Evolutionary conservation across 2,797 vertebrate species (phyloP), one percentile per base, ranked within the genome.

Genomic region (Pempheris klunzingeri): DNA sequence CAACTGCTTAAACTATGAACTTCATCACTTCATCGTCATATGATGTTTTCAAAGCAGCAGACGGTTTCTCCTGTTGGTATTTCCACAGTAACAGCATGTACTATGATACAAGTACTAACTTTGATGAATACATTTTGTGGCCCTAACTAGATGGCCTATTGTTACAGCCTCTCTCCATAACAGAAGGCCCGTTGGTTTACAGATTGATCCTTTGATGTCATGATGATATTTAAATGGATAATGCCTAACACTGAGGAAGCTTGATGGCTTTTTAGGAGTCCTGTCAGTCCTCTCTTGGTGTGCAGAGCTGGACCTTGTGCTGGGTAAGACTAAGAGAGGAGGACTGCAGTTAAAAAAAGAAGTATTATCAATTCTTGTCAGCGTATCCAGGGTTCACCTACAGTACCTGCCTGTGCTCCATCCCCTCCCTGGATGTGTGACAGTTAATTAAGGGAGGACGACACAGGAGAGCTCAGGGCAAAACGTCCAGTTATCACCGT

Each of bases 401-500:
- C 44, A 20, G 13, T 13, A 26, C n/a, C 43, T 44, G n/a, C n/a
- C 43, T 44, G n/a, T 30, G n/a, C 8, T 43, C 7, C 8, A 38
- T 12, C 3, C 17, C 28, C 50, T 10, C 38, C 54, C 15, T 49
- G 24, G 28, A 39, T 26, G 11, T 30, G 18, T 46, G 22, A 8
- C n/a, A 54, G 55, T 67, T 61, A 50, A 50, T 73, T 38, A 55
- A 28, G 13, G 17, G 47, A n/a, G n/a, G 49, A 65, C 13, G 28
- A 63, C 39, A 64, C 57, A 68, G 28, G 36, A 36, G 44, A 4
- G 2, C 46, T 44, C 17, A 2, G 22, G 36, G 14, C 11, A 28
- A 24, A 17, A 39, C 7, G 5, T 4, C 13, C 7, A 26, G 57
- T 34, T 24, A 46, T 44, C 49, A 28, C 3, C 49, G 18, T 44